Conservation (phyloP, 2,888 invertebrate species). For the Noctua comes region DNA sequence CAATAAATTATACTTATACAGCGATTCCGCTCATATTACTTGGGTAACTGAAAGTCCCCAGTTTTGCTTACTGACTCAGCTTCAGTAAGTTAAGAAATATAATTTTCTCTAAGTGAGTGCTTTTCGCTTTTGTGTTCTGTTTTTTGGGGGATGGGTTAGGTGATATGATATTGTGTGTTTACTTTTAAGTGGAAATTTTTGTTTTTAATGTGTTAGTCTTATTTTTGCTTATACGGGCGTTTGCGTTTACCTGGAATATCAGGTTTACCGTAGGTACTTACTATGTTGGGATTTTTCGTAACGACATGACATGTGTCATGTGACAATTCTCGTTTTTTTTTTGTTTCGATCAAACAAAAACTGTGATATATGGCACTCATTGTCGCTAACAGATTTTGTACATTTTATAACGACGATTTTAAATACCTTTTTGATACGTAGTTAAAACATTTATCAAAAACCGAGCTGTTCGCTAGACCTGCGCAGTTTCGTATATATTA, state of each 20-base stretch:
- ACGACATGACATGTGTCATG: too few relatives aligned
- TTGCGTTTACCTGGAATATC: background rate
- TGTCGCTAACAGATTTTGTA: background rate
- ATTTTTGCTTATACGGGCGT: background rate
- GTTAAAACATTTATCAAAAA: background rate
- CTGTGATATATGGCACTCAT: background rate
- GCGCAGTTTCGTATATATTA: too few relatives aligned
- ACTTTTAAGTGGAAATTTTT: background rate
- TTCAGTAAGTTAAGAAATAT: constrained; percentile 44
- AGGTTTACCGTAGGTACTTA: background rate
- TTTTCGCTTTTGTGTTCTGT: constrained; percentile 26
- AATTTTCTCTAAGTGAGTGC: constrained; percentile 51
- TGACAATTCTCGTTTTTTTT: background rate
- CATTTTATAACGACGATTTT: too few relatives aligned
- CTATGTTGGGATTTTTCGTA: background rate
- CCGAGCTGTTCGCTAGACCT: background rate
- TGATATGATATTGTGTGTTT: background rate
- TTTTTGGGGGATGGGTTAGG: background rate
- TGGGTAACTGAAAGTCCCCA: constrained; percentile 55
- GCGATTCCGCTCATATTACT: constrained; percentile 74
- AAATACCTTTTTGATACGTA: background rate
- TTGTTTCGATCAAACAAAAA: background rate
- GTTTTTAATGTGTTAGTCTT: background rate
- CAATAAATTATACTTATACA: constrained; percentile 88
- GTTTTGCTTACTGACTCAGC: constrained; percentile 47